phyloP scores from a whole-genome alignment of 2,113 vertebrate genomes.

The Saimiri boliviensis region DNA sequence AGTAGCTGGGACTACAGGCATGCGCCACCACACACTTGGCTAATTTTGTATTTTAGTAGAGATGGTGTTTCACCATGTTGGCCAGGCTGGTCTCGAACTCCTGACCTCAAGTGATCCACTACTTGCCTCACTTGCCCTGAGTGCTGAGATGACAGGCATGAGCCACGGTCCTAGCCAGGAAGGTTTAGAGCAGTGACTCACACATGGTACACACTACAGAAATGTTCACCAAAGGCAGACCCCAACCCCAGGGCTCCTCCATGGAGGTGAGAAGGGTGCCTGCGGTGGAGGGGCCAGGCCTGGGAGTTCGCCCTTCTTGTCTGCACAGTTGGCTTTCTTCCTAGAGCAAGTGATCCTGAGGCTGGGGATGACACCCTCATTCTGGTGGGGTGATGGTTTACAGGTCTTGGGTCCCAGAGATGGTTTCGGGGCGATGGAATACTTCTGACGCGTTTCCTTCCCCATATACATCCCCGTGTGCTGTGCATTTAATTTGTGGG shows the following conservation, averaged over 20 bases:
- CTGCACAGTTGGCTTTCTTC: background rate
- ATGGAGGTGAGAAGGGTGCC: accelerated
- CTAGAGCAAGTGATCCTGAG: background rate
- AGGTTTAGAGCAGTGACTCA: background rate
- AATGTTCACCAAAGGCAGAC: background rate
- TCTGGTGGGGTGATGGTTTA: no score
- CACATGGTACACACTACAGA: accelerated
- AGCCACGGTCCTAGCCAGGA: no score
- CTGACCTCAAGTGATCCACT: no score
- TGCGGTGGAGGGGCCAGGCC: no score
- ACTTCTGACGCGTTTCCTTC: background rate
- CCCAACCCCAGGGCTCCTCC: accelerated
- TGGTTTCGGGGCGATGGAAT: background rate
- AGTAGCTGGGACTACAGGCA: no score
- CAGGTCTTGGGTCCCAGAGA: background rate
- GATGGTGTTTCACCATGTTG: no score
- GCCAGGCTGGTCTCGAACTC: no score
- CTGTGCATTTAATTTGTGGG: background rate
- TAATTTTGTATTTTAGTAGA: no score
- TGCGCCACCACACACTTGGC: no score
- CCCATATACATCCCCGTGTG: accelerated
- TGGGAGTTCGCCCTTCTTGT: no score
- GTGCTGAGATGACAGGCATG: no score
- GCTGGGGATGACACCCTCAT: background rate
- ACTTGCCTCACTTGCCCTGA: no score